Evolutionary conservation across 2,888 invertebrate genomes (phyloP).

Genomic region (Hirtodrosophila confusa): DNA sequence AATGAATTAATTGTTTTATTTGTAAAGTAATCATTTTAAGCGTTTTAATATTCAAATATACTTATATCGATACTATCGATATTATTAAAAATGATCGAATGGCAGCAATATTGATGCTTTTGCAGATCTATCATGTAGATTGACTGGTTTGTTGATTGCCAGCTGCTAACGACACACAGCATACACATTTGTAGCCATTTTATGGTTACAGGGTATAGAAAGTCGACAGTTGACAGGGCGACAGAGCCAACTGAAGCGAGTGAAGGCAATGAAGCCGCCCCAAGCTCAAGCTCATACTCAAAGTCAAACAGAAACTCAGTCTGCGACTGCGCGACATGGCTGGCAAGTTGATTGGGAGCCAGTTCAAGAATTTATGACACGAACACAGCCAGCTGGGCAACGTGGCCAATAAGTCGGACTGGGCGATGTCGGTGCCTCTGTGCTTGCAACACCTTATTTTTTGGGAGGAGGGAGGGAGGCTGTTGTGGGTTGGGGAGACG

Average conservation of each 20-base stretch:
- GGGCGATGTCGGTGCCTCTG: slow-evolving; percentile 3
- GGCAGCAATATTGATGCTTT: no score
- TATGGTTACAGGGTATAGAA: slow-evolving; percentile 9
- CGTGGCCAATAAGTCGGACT: slow-evolving; percentile 29
- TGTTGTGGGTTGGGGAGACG: background rate
- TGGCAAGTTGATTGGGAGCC: slow-evolving; percentile 47
- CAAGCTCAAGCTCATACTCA: background rate
- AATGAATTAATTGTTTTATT: no score
- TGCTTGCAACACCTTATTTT: slow-evolving; percentile 44
- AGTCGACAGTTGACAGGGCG: slow-evolving; percentile 55
- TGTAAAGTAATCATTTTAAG: no score
- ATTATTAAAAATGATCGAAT: no score
- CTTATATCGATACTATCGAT: no score
- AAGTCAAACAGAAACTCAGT: background rate
- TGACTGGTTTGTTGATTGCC: no score
- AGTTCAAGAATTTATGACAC: slow-evolving; percentile 63
- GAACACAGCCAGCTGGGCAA: slow-evolving; percentile 20
- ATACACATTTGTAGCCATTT: no score
- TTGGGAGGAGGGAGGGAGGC: background rate
- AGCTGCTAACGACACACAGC: no score
- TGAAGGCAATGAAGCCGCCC: slow-evolving; percentile 43
- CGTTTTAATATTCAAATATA: no score
- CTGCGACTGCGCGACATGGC: slow-evolving; percentile 62
- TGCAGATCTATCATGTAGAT: no score
- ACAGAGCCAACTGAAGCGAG: slow-evolving; percentile 27